These are phyloP conservation scores for Patiria miniata DNA, from an alignment of 35 echinoderm and acorn worm species.

Conservation along the genomic window DNA sequence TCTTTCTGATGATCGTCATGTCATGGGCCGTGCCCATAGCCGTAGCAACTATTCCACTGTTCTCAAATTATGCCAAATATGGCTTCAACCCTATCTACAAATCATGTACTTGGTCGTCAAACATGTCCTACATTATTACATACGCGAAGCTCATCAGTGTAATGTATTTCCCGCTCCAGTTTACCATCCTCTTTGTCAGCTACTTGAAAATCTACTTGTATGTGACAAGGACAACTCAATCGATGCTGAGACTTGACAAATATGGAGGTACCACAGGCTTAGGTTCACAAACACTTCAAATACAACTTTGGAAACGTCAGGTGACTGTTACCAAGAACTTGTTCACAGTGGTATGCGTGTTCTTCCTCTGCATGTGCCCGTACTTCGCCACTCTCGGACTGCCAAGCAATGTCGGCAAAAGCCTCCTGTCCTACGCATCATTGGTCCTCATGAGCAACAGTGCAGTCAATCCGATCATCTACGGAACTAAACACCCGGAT, in stretches of 20 bases:
- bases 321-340: slow-evolving; percentile 46
- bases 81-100: slow-evolving; percentile 57
- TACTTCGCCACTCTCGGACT: slow-evolving; percentile 36
- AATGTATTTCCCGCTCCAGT: neutral
- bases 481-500: slow-evolving; percentile 68
- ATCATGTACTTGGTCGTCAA: slow-evolving; percentile 37
- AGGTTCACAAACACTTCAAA: too few species aligned
- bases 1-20: slow-evolving; percentile 42
- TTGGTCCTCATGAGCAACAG: slow-evolving; percentile 28
- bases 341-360: slow-evolving; percentile 49
- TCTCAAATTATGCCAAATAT: slow-evolving; percentile 31
- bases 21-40: slow-evolving; percentile 44
- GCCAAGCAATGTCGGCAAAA: slow-evolving; percentile 3
- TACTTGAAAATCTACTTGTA: neutral
- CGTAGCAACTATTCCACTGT: slow-evolving; percentile 41
- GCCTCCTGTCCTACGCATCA: neutral
- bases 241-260: too few species aligned
- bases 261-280: too few species aligned
- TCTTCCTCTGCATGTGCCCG: slow-evolving; percentile 47
- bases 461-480: slow-evolving; percentile 70
- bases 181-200: neutral
- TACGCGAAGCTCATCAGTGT: neutral
- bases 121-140: neutral
- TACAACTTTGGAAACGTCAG: slow-evolving; percentile 31
- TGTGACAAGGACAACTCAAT: neutral